phyloP scores from a whole-genome alignment of 1,140 invertebrate species.

The Aphaenogaster ashmeadi region DNA sequence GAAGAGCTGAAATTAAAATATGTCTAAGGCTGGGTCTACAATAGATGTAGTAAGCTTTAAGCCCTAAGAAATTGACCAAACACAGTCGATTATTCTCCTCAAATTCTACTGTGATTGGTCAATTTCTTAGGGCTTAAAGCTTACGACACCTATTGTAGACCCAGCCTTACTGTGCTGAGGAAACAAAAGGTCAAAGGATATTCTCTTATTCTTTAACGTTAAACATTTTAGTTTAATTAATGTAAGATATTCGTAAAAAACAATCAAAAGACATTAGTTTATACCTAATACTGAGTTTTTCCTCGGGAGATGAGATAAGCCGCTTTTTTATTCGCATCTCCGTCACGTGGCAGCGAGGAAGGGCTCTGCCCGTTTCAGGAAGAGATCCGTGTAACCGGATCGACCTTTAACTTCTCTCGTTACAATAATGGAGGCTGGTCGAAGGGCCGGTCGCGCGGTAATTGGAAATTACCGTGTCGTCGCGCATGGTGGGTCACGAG shows the following conservation, averaged over 20 bases:
- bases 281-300: not conserved
- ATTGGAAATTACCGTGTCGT: slow-evolving; percentile 77
- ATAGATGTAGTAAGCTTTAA: no score
- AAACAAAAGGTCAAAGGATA: not conserved
- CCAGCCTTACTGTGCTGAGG: not conserved
- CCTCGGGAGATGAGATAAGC: no score
- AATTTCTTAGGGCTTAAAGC: no score
- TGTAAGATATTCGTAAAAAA: not conserved
- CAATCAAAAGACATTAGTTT: not conserved
- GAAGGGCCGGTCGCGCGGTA: slow-evolving; percentile 65
- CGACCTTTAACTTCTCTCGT: slow-evolving; percentile 62
- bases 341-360: not conserved
- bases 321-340: not conserved
- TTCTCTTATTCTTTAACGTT: not conserved
- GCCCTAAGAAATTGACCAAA: no score
- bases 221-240: not conserved
- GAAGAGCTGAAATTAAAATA: no score
- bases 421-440: slow-evolving; percentile 60
- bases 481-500: slow-evolving; percentile 68
- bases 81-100: no score
- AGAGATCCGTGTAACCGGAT: slow-evolving; percentile 59
- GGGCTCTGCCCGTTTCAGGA: slow-evolving; percentile 21
- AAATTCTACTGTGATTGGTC: no score
- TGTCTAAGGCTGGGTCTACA: no score
- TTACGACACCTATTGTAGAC: no score